Base-by-base conservation (phyloP, 1,140 invertebrate species). In the Trissolcus basalis region DNA sequence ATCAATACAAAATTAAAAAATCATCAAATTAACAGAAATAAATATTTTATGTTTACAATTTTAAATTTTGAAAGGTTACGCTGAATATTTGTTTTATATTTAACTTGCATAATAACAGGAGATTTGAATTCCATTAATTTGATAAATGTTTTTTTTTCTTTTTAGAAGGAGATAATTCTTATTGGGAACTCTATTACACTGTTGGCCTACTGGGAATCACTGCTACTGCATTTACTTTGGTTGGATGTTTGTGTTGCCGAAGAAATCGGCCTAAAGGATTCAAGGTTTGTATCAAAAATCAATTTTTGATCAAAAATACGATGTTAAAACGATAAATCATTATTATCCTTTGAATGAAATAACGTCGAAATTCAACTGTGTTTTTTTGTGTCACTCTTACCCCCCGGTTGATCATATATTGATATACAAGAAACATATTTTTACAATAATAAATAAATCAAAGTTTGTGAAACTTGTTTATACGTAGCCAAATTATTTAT, bases 261-360 rank as follows among this genome's bases (percentile, higher is more conserved):
- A 82, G 82, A 71, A 84, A 84, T 63, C 80, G 82, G 72, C 81
- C 85, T 0, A 87, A 86, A 78, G 87, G 87, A 70, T 88, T 88
- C 73, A 79, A 87, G 84, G 87, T 88, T 32, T 19, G 15, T n/a
- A n/a, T n/a, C n/a, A n/a, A n/a, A n/a, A n/a, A n/a, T n/a, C n/a
- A n/a, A n/a, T n/a, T n/a, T n/a, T n/a, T n/a, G n/a, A n/a, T 19
- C 9, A n/a, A 50, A 12, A 32, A 27, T 32, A 27, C 27, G 5
- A 32, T 50, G 8, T 51, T n/a, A 35, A 19, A 19, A 27, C n/a
- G 4, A 35, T 8, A 39, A 39, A 39, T 4, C 1, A 11, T n/a
- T 39, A 8, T 11, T 1, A 39, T 9, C 2, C 3, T 39, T 11
- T 11, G n/a, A 39, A 1, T n/a, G 9, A 39, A 39, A 11, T 39